Percentiles rank a stretch among this genome's conserved stretches.
phyloP scores from a whole-genome alignment of 2,888 invertebrate genomes.

The Caenorhabditis panamensis region DNA sequence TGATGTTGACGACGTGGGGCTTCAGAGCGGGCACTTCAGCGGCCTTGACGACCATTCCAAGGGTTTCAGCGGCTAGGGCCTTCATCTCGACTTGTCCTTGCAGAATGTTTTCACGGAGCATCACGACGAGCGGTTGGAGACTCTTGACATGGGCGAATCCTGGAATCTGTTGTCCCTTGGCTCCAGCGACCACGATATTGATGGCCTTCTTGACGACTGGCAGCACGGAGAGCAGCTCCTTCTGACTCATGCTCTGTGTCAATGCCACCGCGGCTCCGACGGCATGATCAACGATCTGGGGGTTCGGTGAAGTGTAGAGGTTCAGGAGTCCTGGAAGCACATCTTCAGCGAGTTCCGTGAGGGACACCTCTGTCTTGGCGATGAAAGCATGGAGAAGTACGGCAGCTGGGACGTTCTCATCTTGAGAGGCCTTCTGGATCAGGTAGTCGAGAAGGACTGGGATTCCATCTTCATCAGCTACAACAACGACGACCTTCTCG shows the following conservation, averaged over 20 bases:
- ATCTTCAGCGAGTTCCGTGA: constrained; percentile 64
- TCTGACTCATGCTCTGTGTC: constrained; percentile 85
- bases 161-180: constrained; percentile 67
- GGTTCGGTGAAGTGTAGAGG: constrained; percentile 88
- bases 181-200: constrained; percentile 58
- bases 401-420: constrained; percentile 90
- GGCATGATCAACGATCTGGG: constrained; percentile 89
- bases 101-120: constrained; percentile 95
- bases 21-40: constrained; percentile 70
- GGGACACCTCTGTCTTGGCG: constrained; percentile 65
- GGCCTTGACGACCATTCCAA: constrained; percentile 88
- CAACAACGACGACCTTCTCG: constrained; percentile 89
- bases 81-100: constrained; percentile 84
- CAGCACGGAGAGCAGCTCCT: constrained; percentile 35
- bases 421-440: constrained; percentile 86
- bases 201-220: constrained; percentile 64
- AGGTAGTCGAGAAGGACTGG: constrained; percentile 91
- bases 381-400: constrained; percentile 72
- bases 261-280: constrained; percentile 94
- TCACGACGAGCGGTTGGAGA: constrained; percentile 92
- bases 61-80: constrained; percentile 93
- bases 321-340: constrained; percentile 71
- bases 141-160: constrained; percentile 84
- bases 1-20: constrained; percentile 94
- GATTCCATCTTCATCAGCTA: constrained; percentile 89